Conservation (phyloP, 2,888 invertebrate genomes). For the Gastrophysa polygoni region DNA sequence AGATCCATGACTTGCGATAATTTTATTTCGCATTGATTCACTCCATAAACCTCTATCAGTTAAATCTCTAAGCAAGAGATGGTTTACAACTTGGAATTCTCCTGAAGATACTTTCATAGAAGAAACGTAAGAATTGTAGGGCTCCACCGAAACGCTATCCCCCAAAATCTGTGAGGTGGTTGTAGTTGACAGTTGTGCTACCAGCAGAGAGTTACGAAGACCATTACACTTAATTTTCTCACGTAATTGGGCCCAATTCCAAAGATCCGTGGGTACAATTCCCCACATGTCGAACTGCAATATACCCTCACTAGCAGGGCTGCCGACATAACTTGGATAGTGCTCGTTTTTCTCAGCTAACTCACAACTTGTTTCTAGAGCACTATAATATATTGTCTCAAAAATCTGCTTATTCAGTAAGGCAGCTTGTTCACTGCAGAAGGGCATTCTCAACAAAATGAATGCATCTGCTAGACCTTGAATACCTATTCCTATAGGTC, state of each 20-base stretch:
- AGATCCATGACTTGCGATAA: slow-evolving; percentile 91
- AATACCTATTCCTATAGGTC: slow-evolving; percentile 91
- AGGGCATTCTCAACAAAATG: slow-evolving; percentile 90
- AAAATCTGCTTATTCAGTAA: slow-evolving; percentile 93
- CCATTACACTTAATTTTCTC: slow-evolving; percentile 86
- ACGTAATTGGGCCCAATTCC: slow-evolving; percentile 88
- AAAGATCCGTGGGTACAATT: slow-evolving; percentile 82
- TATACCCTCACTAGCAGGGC: slow-evolving; percentile 83
- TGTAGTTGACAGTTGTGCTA: slow-evolving; percentile 99
- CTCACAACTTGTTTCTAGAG: slow-evolving; percentile 94
- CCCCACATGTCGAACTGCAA: slow-evolving; percentile 98
- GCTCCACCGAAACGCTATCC: slow-evolving; percentile 98
- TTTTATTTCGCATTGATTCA: slow-evolving; percentile 92
- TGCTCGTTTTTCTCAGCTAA: slow-evolving; percentile 82
- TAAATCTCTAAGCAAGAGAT: slow-evolving; percentile 90
- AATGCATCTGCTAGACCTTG: slow-evolving; percentile 96
- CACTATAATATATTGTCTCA: slow-evolving; percentile 97
- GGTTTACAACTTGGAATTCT: slow-evolving; percentile 92
- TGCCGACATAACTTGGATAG: slow-evolving; percentile 89
- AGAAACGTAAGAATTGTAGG: slow-evolving; percentile 98
- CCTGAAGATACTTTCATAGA: slow-evolving; percentile 92
- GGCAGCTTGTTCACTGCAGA: slow-evolving; percentile 86
- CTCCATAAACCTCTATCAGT: slow-evolving; percentile 92
- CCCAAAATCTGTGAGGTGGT: slow-evolving; percentile 99
- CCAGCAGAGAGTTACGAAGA: slow-evolving; percentile 84